Evolutionary conservation across 2,888 invertebrate genomes (phyloP).

Genomic region (Noctuana brunneofusca): DNA sequence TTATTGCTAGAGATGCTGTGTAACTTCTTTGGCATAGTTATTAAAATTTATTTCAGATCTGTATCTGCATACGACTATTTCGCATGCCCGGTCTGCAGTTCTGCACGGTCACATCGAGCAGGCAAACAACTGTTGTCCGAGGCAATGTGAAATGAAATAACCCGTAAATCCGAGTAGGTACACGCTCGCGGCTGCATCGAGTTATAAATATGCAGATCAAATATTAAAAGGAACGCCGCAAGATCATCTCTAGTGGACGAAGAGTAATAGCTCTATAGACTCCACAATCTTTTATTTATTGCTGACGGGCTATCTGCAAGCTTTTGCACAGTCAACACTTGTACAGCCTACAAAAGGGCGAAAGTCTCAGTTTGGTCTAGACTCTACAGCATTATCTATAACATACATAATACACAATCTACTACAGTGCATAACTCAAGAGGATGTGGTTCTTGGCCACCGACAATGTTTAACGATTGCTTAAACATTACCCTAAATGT

Average conservation of each 20-base stretch:
- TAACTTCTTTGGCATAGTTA: neutral
- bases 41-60: neutral
- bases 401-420: too few relatives aligned
- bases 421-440: too few relatives aligned
- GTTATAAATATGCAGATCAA: constrained; percentile 44
- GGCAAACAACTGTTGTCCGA: constrained; percentile 29
- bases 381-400: too few relatives aligned
- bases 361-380: too few relatives aligned
- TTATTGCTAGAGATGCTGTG: too few relatives aligned
- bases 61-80: neutral
- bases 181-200: constrained; percentile 42
- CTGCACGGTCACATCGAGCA: constrained; percentile 8
- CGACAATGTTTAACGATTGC: too few relatives aligned
- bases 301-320: neutral
- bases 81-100: neutral
- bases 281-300: constrained; percentile 1
- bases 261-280: constrained; percentile 23
- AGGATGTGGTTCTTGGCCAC: too few relatives aligned
- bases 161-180: constrained; percentile 62
- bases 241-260: constrained; percentile 29
- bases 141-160: constrained; percentile 55
- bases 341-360: too few relatives aligned
- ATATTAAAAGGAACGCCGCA: constrained; percentile 41
- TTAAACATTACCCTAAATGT: too few relatives aligned
- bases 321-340: neutral